Conservation (phyloP, 53 echinoderm and acorn worm species). For the Echinarachnius parma region DNA sequence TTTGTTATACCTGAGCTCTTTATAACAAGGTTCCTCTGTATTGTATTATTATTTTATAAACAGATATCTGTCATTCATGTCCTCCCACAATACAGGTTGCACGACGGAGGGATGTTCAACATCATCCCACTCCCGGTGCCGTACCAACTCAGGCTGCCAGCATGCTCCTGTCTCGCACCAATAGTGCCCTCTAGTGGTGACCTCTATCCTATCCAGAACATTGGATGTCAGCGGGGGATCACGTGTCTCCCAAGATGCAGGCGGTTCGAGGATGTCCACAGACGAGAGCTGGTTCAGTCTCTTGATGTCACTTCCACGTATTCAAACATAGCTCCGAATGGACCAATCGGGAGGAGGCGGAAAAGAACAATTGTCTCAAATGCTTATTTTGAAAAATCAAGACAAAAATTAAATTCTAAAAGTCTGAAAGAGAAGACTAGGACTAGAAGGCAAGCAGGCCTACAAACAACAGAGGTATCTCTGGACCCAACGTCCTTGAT, state of each 20-base stretch:
- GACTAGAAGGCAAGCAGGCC: conserved; percentile 1
- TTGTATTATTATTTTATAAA: neutral
- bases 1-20: too few species aligned
- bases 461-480: neutral
- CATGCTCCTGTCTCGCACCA: conserved; percentile 63
- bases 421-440: conserved; percentile 1
- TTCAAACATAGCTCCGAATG: conserved; percentile 9
- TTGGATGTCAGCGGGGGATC: conserved; percentile 39
- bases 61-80: too few species aligned
- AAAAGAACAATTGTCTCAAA: neutral
- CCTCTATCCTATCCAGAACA: conserved; percentile 46
- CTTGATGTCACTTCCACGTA: conserved; percentile 73
- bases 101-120: conserved; percentile 92
- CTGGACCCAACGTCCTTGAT: conserved; percentile 25
- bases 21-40: too few species aligned
- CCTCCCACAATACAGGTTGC: conserved; percentile 62
- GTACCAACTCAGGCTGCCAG: conserved; percentile 70
- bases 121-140: conserved; percentile 57
- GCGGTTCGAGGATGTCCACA: conserved; percentile 66
- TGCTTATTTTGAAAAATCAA: too few species aligned
- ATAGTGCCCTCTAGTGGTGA: conserved; percentile 34
- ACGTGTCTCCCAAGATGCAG: conserved; percentile 62
- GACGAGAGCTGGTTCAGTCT: conserved; percentile 63
- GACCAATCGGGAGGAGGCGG: conserved; percentile 5
- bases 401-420: too few species aligned